phyloP scores from a whole-genome alignment of 2,888 invertebrate species.

The Brenthis daphne region DNA sequence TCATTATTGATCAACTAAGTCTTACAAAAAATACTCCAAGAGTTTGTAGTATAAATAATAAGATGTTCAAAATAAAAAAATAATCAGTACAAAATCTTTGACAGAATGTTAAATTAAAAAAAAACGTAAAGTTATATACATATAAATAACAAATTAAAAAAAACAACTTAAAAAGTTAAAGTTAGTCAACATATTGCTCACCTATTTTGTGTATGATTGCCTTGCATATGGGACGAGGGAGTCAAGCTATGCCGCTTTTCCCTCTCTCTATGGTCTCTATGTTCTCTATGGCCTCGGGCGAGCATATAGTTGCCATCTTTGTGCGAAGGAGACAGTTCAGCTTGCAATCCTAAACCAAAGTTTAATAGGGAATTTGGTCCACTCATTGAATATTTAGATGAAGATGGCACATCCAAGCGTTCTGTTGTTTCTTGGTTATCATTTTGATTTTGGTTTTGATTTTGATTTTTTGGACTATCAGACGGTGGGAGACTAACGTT shows the following conservation, averaged over 20 bases:
- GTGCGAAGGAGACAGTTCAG: slow-evolving; percentile 70
- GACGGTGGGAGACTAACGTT: slow-evolving; percentile 71
- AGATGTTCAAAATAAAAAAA: no score
- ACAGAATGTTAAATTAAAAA: no score
- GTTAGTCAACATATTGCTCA: slow-evolving; percentile 45
- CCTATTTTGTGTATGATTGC: slow-evolving; percentile 69
- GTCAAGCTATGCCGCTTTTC: slow-evolving; percentile 83
- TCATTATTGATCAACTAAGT: no score
- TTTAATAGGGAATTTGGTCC: slow-evolving; percentile 67
- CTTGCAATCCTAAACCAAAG: slow-evolving; percentile 68
- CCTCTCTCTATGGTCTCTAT: slow-evolving; percentile 62
- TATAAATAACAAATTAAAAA: not conserved
- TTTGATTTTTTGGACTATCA: slow-evolving; percentile 64
- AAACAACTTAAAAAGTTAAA: not conserved
- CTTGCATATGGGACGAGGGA: slow-evolving; percentile 66
- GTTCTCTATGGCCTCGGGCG: slow-evolving; percentile 55
- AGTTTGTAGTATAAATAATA: no score
- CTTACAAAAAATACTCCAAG: no score
- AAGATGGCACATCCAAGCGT: slow-evolving; percentile 61
- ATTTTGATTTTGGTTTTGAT: slow-evolving; percentile 52
- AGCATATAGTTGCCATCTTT: slow-evolving; percentile 61
- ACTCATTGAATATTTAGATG: slow-evolving; percentile 58
- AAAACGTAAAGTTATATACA: not conserved
- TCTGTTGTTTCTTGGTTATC: slow-evolving; percentile 52
- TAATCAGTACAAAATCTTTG: no score